These are phyloP conservation scores for Luperina nickerlii DNA, from an alignment of 2,888 invertebrate species.

Conservation along the genomic window DNA sequence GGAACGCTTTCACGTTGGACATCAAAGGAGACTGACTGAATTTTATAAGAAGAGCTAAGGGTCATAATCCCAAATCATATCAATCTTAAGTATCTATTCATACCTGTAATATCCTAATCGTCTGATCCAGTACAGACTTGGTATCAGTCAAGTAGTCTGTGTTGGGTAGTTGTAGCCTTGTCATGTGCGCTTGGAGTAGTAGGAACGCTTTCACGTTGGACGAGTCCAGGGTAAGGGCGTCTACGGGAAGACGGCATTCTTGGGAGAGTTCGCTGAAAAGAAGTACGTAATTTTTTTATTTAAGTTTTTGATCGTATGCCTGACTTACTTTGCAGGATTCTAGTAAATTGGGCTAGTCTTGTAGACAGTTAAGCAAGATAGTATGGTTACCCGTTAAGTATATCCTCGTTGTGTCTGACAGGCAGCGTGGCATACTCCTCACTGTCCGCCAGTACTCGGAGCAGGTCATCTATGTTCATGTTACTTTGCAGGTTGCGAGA, in stretches of 20 bases:
- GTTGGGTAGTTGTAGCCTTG: slow-evolving; percentile 95
- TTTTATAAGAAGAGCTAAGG: too few relatives aligned
- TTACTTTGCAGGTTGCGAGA: slow-evolving; percentile 91
- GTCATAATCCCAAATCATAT: too few relatives aligned
- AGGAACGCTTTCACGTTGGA: slow-evolving; percentile 98
- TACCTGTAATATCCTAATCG: slow-evolving; percentile 97
- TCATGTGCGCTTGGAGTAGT: slow-evolving; percentile 98
- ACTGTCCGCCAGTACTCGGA: slow-evolving; percentile 95
- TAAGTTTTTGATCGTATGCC: too few relatives aligned
- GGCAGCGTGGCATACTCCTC: slow-evolving; percentile 98
- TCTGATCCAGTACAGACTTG: slow-evolving; percentile 99
- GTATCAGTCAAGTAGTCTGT: slow-evolving; percentile 99
- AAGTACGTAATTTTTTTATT: neutral
- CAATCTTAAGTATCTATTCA: neutral
- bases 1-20: too few relatives aligned
- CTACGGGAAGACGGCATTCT: slow-evolving; percentile 93
- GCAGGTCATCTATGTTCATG: slow-evolving; percentile 92
- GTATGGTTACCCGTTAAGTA: slow-evolving; percentile 94
- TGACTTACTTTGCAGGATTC: too few relatives aligned
- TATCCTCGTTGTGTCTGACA: slow-evolving; percentile 99
- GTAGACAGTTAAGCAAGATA: too few relatives aligned
- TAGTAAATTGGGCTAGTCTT: too few relatives aligned
- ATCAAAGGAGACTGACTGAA: too few relatives aligned
- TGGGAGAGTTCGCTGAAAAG: slow-evolving; percentile 93
- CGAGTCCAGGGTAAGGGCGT: slow-evolving; percentile 94